A percentile compares a stretch with the other conserved stretches of the same genome.
Evolutionary conservation across 2,888 invertebrate species (phyloP).

Genomic region (Euclidia mi): DNA sequence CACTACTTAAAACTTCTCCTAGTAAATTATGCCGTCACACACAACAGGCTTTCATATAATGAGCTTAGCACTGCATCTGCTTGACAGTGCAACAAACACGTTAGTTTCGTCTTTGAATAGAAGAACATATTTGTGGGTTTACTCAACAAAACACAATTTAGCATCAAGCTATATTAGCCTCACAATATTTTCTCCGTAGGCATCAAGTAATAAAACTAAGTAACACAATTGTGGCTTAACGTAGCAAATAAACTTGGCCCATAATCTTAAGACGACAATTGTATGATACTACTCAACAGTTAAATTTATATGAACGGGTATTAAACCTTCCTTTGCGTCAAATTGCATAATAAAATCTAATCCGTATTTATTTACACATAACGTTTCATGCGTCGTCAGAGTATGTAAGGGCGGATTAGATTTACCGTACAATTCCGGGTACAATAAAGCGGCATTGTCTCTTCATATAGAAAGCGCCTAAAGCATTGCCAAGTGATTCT

Average conservation of each 20-base stretch:
- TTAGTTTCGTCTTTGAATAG: no score
- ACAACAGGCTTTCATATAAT: no score
- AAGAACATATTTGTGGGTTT: no score
- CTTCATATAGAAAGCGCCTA: not conserved
- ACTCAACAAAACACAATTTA: no score
- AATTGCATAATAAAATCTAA: conserved; percentile 31
- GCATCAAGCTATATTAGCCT: no score
- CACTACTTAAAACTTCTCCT: no score
- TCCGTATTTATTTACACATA: conserved; percentile 24
- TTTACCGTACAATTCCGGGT: not conserved
- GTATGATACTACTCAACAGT: conserved; percentile 31
- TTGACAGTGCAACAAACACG: no score
- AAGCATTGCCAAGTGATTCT: not conserved
- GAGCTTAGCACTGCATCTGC: no score
- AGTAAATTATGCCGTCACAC: no score
- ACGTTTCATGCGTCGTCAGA: not conserved
- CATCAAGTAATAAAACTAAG: conserved; percentile 20
- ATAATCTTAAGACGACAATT: conserved; percentile 29
- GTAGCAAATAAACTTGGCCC: conserved; percentile 41
- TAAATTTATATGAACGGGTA: conserved; percentile 28
- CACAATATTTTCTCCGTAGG: no score
- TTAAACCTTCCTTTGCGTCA: conserved; percentile 17
- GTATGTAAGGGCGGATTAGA: conserved; percentile 4
- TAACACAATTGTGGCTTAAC: conserved; percentile 16
- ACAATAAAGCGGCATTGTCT: not conserved